Conservation (phyloP, 2,797 vertebrate genomes). For the Trichosurus vulpecula region DNA sequence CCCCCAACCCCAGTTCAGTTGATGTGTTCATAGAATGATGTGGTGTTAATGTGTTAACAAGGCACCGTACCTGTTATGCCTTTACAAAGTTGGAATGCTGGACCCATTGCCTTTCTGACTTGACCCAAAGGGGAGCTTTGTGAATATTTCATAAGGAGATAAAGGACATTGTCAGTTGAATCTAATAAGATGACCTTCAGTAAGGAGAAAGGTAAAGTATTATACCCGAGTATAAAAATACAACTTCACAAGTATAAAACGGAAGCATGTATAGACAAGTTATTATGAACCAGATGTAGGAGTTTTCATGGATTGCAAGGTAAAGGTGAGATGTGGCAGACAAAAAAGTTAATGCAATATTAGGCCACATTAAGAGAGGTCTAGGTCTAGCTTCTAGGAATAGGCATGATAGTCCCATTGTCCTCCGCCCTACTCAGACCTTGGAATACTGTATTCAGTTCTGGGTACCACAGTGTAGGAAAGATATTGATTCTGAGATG, state of each 20-base stretch:
- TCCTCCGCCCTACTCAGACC: not conserved
- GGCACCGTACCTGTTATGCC: not conserved
- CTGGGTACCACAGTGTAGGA: not conserved
- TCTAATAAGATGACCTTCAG: not conserved
- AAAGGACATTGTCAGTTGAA: not conserved
- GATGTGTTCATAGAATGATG: not conserved
- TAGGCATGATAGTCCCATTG: not conserved
- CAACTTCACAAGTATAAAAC: not conserved
- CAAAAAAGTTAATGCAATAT: not conserved
- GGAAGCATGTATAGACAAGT: not conserved
- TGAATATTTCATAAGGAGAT: not conserved
- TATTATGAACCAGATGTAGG: not conserved
- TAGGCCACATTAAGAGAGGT: not conserved
- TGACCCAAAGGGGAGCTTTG: not conserved
- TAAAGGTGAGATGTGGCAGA: not conserved
- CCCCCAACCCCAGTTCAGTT: not conserved
- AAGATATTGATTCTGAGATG: not conserved
- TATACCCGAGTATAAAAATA: not conserved
- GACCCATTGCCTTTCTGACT: not conserved
- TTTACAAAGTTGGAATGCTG: not conserved
- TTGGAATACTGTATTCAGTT: not conserved
- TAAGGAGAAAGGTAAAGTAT: not conserved
- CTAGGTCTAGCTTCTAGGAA: not conserved
- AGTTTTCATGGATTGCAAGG: not conserved
- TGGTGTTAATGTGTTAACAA: not conserved